These are phyloP conservation scores for Thera britannica DNA, from an alignment of 2,888 invertebrate species.

Conservation along the genomic window DNA sequence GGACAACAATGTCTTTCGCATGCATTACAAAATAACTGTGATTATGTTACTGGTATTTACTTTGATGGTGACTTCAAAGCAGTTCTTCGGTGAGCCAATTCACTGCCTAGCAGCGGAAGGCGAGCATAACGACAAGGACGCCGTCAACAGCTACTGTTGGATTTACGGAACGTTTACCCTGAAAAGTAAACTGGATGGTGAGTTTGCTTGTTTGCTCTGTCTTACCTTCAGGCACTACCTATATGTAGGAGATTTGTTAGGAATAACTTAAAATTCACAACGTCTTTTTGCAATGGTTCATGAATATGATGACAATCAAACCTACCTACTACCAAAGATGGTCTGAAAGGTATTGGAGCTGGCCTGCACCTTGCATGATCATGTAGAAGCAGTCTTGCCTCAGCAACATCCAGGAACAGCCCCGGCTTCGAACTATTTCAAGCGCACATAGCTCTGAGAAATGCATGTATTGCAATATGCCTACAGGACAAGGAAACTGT, in stretches of 20 bases:
- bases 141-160: constrained; percentile 92
- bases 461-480: too few relatives aligned
- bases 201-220: constrained; percentile 31
- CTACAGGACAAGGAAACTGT: too few relatives aligned
- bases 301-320: too few relatives aligned
- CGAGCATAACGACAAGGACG: constrained; percentile 80
- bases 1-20: constrained; percentile 90
- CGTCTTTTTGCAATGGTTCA: too few relatives aligned
- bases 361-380: too few relatives aligned
- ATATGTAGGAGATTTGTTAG: not conserved
- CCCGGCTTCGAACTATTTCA: too few relatives aligned
- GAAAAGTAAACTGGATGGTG: constrained; percentile 72
- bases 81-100: constrained; percentile 94
- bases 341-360: too few relatives aligned
- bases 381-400: too few relatives aligned
- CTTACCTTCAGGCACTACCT: not conserved
- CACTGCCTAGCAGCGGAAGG: constrained; percentile 87
- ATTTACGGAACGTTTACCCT: constrained; percentile 89
- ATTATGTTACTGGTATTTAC: constrained; percentile 89
- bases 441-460: too few relatives aligned
- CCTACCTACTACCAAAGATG: too few relatives aligned
- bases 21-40: constrained; percentile 90
- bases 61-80: constrained; percentile 90
- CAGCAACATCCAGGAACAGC: too few relatives aligned
- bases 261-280: too few relatives aligned